Evolutionary conservation across 2,113 vertebrate species (phyloP), one percentile per base, ranked within the genome.

Genomic region (Spizaetus ornatus): DNA sequence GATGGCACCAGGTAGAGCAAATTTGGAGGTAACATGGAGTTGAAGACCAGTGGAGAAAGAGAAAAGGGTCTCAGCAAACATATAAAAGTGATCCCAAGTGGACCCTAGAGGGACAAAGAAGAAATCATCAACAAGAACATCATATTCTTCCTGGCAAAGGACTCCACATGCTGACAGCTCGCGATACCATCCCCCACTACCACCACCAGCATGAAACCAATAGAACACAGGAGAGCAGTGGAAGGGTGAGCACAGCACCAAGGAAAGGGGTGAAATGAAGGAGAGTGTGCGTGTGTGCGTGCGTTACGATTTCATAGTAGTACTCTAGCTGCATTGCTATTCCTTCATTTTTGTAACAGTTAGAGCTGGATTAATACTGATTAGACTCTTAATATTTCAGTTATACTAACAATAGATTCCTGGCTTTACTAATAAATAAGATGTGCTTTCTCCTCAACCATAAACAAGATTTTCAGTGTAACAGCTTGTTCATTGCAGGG

Each of bases 131-230:
- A 50, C 48, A 25, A 25, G 48, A 25, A 50, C 48, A 25, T 50
- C 48, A 50, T 50, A 14, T 50, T 50, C 48, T 50, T 50, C 25
- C 43, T 52, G 38, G 10, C 14, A 63, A 65, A 58, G 36, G 25
- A 52, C 45, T 47, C 12, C n/a, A 23, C 31, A 4, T 38, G 43
- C 18, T 52, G 34, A 32, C 16, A 69, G 16, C 8, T 66, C 6
- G 1, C 0, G 2, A 1, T 23, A 67, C 31, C 8, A 47, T 52
- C 4, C 13, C 7, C 22, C 3, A 2, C 11, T 12, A 26, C 3
- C 10, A 53, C 14, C 7, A 53, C 4, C 7, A 23, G 16, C 10
- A 7, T 56, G 47, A 40, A 72, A 42, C 13, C 36, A 34, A 16
- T 36, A 22, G 16, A 59, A 42, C 13, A 42, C 19, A 53, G 31